Evolutionary conservation across 2,113 vertebrate genomes (phyloP).

Genomic region (Brachyhypopomus gauderio): DNA sequence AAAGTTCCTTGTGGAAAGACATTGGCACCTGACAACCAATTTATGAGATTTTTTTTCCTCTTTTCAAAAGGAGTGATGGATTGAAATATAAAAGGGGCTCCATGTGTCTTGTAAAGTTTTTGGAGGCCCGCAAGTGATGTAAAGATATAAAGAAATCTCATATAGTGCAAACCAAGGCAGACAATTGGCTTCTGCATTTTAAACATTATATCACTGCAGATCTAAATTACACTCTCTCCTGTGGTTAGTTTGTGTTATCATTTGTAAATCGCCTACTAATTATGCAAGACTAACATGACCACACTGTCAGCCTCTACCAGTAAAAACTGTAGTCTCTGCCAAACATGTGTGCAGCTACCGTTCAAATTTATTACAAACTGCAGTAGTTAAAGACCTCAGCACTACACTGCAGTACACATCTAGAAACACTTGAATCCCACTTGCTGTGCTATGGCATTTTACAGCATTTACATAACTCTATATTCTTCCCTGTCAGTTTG

Average conservation of each 20-base stretch:
- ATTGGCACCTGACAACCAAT: conserved; percentile 55
- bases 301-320: conserved; percentile 53
- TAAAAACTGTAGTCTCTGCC: conserved; percentile 59
- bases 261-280: conserved; percentile 40
- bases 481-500: neutral
- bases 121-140: conserved; percentile 49
- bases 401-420: neutral
- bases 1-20: conserved; percentile 49
- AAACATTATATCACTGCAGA: conserved; percentile 1
- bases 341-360: conserved; percentile 37
- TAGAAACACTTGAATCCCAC: neutral
- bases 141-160: conserved; percentile 32
- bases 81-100: conserved; percentile 58
- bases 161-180: neutral
- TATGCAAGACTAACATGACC: conserved; percentile 22
- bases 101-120: conserved; percentile 48
- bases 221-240: neutral
- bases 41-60: conserved; percentile 46
- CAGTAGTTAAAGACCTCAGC: neutral
- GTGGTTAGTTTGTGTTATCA: conserved; percentile 32
- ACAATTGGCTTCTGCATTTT: neutral
- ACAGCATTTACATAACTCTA: neutral
- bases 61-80: conserved; percentile 46
- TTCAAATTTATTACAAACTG: conserved; percentile 1
- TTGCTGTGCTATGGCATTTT: neutral